Percentiles rank a stretch among this genome's conserved stretches.
Evolutionary conservation across 2,888 invertebrate genomes (phyloP).

Genomic region (Tetragnatha montana): DNA sequence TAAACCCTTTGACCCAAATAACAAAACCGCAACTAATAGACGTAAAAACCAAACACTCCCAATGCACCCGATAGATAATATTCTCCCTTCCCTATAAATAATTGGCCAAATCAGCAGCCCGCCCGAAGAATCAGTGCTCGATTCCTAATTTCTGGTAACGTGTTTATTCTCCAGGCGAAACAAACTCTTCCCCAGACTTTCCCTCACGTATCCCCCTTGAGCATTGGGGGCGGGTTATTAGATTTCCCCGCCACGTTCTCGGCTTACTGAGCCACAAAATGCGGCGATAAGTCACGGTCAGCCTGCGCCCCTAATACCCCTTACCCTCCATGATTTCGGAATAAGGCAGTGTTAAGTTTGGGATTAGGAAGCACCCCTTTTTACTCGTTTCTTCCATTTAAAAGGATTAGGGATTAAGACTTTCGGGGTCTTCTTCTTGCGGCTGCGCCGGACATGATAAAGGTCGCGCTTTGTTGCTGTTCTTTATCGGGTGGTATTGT

Average conservation of each 20-base stretch:
- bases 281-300: slow-evolving; percentile 65
- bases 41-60: no score
- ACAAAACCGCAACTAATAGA: neutral
- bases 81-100: slow-evolving; percentile 34
- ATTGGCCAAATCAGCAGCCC: slow-evolving; percentile 20
- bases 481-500: no score
- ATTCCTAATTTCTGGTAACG: slow-evolving; percentile 60
- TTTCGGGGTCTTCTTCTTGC: slow-evolving; percentile 1
- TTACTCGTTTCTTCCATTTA: slow-evolving; percentile 50
- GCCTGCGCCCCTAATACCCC: slow-evolving; percentile 60
- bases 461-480: no score
- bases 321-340: slow-evolving; percentile 62
- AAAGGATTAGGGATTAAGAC: slow-evolving; percentile 49
- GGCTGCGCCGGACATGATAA: neutral
- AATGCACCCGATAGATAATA: no score
- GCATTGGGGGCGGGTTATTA: slow-evolving; percentile 51
- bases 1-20: neutral
- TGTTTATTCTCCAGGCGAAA: slow-evolving; percentile 56
- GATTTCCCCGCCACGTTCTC: slow-evolving; percentile 62
- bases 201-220: slow-evolving; percentile 37
- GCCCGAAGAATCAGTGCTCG: slow-evolving; percentile 40
- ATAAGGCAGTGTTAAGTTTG: slow-evolving; percentile 62
- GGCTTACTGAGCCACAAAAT: slow-evolving; percentile 66
- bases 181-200: slow-evolving; percentile 49
- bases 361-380: slow-evolving; percentile 12